A percentile compares a stretch with the other conserved stretches of the same genome.
These are phyloP conservation scores for Eudyptes chrysolophus DNA, from an alignment of 2,113 vertebrate species.

Conservation along the genomic window DNA sequence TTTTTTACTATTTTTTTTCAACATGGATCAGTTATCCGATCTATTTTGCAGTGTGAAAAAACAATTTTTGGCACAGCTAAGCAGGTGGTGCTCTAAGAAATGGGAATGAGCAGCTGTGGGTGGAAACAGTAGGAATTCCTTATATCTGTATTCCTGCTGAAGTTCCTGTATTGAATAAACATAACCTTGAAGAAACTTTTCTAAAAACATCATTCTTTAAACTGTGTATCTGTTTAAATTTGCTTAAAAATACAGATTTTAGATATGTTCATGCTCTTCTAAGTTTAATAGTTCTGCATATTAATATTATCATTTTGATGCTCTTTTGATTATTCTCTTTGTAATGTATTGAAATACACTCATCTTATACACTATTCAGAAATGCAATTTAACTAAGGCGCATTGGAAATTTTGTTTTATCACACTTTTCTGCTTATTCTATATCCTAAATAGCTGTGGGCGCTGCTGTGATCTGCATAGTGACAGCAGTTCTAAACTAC, in stretches of 20 bases:
- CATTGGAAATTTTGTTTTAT: not conserved
- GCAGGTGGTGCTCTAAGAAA: not conserved
- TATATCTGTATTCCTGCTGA: not conserved
- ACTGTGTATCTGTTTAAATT: not conserved
- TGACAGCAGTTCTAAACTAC: not conserved
- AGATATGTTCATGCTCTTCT: not conserved
- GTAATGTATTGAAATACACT: not conserved
- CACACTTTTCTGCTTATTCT: not conserved
- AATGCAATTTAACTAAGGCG: not conserved
- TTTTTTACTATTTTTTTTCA: not conserved
- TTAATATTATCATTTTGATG: not conserved
- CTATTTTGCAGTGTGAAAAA: not conserved
- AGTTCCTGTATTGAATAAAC: not conserved
- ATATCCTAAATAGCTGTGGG: not conserved
- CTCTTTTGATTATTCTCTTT: not conserved
- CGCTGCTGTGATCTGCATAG: not conserved
- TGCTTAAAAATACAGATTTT: not conserved
- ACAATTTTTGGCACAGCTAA: not conserved
- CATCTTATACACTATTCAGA: not conserved
- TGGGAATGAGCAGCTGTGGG: not conserved
- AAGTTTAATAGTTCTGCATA: not conserved
- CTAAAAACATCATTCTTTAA: not conserved
- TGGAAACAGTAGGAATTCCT: not conserved
- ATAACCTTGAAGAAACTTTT: not conserved
- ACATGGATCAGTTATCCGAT: not conserved